Conservation (phyloP, 2,888 invertebrate genomes). For the Hybos culiciformis region DNA sequence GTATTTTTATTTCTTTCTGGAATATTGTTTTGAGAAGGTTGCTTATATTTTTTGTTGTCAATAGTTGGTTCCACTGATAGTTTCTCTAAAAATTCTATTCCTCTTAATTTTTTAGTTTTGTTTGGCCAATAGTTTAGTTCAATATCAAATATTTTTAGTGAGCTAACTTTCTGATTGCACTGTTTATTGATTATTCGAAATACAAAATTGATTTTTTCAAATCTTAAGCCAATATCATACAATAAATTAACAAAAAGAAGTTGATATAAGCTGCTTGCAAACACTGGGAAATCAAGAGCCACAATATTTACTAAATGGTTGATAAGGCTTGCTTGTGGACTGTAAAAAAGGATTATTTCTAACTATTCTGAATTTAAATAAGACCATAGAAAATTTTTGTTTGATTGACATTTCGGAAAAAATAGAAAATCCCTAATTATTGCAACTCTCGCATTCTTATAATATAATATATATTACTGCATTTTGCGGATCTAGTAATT, state of each 20-base stretch:
- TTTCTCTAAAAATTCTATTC: conserved; percentile 10
- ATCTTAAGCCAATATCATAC: conserved; percentile 28
- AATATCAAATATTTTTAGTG: conserved; percentile 27
- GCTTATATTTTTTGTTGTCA: conserved; percentile 12
- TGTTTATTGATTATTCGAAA: conserved; percentile 29
- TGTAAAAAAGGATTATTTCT: too few species aligned
- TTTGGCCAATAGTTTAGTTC: conserved; percentile 17
- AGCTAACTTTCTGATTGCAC: conserved; percentile 23
- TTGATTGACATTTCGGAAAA: conserved; percentile 24
- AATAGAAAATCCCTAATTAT: conserved; percentile 22
- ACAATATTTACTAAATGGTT: too few species aligned
- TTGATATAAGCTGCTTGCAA: conserved; percentile 27
- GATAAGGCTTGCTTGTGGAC: too few species aligned
- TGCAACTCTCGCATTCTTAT: conserved; percentile 8
- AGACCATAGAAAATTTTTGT: neutral
- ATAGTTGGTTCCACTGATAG: conserved; percentile 17
- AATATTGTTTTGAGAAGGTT: neutral
- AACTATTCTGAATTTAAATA: too few species aligned
- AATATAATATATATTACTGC: neutral
- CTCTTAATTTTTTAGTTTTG: conserved; percentile 8
- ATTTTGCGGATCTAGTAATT: too few species aligned
- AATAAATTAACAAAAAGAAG: conserved; percentile 31
- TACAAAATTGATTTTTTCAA: conserved; percentile 26
- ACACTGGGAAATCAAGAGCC: conserved; percentile 21
- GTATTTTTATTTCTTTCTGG: conserved; percentile 1